phyloP scores from a whole-genome alignment of 2,113 vertebrate species.

The Rhineura floridana region DNA sequence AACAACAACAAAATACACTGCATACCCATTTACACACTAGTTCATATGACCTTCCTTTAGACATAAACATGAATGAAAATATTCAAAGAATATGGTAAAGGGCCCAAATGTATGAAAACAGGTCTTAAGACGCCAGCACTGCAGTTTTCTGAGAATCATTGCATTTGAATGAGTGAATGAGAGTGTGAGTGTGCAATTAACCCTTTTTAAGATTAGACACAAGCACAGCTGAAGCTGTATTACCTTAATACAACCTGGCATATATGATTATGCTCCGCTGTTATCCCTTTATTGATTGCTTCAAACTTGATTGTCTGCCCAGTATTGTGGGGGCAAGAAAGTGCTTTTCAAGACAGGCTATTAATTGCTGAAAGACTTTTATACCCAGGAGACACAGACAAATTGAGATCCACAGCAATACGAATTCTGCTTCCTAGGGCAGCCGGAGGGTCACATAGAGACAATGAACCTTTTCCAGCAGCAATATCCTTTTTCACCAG shows the following conservation, averaged over 20 bases:
- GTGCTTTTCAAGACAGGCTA: neutral
- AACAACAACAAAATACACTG: neutral
- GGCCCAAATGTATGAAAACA: neutral
- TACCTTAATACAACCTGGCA: too few species aligned
- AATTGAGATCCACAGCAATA: accelerated
- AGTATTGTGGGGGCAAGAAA: neutral
- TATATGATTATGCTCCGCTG: neutral
- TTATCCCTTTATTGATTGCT: neutral
- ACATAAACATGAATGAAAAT: neutral
- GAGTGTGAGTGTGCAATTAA: too few species aligned
- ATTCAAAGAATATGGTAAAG: too few species aligned
- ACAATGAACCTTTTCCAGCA: too few species aligned
- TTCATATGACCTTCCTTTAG: neutral
- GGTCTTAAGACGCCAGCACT: neutral
- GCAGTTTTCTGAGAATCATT: neutral
- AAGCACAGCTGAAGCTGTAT: neutral
- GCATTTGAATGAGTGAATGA: neutral
- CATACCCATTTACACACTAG: neutral
- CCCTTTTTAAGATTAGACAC: neutral
- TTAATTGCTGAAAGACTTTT: neutral
- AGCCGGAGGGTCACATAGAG: neutral
- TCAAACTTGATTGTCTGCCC: neutral
- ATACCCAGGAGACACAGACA: accelerated
- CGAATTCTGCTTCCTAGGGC: neutral
- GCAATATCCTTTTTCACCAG: too few species aligned